Base-by-base conservation (phyloP, 37 sponge, comb jelly and placozoan genomes). In the Spongilla lacustris region DNA sequence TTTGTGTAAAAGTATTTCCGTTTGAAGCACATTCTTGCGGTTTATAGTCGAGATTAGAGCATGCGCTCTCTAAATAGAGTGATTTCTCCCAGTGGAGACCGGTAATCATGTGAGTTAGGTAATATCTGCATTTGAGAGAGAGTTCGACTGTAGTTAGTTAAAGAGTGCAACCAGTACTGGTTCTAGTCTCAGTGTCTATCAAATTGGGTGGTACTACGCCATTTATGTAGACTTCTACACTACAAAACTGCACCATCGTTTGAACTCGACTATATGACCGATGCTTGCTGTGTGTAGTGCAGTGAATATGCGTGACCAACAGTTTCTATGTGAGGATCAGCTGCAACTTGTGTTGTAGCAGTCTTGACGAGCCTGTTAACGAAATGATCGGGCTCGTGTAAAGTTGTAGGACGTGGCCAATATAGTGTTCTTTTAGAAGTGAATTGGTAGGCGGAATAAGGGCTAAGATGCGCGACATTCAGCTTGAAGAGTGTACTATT, bases 51-150 rank as follows among this genome's bases (percentile, higher is more conserved):
- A 1, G 14, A 1, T 17, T 1, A 1, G 4, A 19, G 58, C 21
- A 58, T 58, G 58, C 11, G 58, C 58, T 8, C 58, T 58, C 21
- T 58, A 58, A 58, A 58, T 58, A 58, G 58, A 58, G 58, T 58
- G 58, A 58, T 58, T 58, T 58, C 58, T 58, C 58, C 58, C 58
- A 58, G 58, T 58, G 58, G 58, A 58, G 58, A 58, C 58, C 58
- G 58, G 58, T 58, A 58, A 58, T 58, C 58, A 58, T 58, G 58
- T 58, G 58, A 58, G 58, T 58, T 58, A 58, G 58, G 58, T 58
- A 58, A n/a, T 58, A 58, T 14, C 19, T 58, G 21, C 58, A 58
- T 58, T 58, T 58, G 58, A 58, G 46, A 46, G 46, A 46, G 58
- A 58, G 58, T 58, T 58, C 58, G 58, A 58, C 58, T 58, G 58